These are phyloP conservation scores for Aphidoletes aphidimyza DNA, from an alignment of 2,888 invertebrate genomes.

Conservation along the genomic window DNA sequence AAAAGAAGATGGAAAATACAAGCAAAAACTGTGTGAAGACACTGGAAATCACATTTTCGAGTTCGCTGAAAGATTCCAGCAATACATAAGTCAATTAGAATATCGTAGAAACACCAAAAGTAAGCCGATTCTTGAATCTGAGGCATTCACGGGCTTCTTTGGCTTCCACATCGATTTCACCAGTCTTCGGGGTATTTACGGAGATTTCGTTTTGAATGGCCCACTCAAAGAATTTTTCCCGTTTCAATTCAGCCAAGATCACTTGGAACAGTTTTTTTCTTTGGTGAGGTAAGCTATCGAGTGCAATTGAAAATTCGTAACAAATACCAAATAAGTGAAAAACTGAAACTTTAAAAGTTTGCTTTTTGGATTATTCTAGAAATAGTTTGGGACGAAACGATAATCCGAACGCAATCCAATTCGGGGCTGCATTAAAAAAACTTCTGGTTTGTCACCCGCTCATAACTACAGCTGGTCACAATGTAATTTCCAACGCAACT, in stretches of 20 bases:
- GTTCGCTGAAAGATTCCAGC: background rate
- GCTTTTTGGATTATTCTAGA: background rate
- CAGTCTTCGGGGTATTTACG: background rate
- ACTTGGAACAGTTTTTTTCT: conserved; percentile 9
- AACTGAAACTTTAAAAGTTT: too few relatives aligned
- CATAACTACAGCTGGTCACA: background rate
- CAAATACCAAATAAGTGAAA: too few relatives aligned
- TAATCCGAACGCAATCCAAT: background rate
- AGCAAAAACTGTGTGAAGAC: background rate
- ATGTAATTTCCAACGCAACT: background rate
- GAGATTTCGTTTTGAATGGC: background rate
- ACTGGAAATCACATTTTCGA: background rate
- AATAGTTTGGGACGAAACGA: background rate
- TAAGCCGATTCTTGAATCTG: background rate
- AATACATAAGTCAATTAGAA: background rate
- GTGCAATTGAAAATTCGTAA: too few relatives aligned
- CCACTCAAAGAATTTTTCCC: background rate
- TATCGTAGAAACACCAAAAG: background rate
- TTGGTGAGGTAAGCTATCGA: background rate
- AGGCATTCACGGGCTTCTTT: background rate
- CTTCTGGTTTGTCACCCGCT: background rate
- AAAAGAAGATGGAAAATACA: background rate
- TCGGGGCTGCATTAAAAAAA: background rate
- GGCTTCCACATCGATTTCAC: conserved; percentile 8
- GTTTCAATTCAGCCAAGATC: conserved; percentile 29